These are phyloP conservation scores for Drosophila persimilis DNA, from an alignment of 1,140 invertebrate genomes.

Conservation along the genomic window DNA sequence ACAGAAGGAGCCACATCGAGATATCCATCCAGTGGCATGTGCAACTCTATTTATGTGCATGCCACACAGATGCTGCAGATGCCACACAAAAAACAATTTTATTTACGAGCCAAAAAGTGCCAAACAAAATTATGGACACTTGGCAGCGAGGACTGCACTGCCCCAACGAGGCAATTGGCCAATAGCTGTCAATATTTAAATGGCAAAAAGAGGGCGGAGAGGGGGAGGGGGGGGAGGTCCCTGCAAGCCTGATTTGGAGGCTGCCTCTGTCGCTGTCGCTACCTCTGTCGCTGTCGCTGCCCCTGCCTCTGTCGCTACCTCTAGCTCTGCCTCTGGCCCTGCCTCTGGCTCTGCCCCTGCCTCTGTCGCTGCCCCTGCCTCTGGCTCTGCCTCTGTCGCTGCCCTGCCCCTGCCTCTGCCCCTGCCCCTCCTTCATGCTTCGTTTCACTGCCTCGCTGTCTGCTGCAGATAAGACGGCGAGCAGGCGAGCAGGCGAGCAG, in stretches of 20 bases:
- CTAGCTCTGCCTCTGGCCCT: too few relatives aligned
- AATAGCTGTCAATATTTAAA: constrained; percentile 79
- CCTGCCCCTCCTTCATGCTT: constrained; percentile 15
- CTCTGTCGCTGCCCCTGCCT: too few relatives aligned
- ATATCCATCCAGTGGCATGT: constrained; percentile 32
- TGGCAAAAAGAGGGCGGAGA: neutral
- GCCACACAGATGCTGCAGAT: constrained; percentile 27
- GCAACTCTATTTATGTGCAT: constrained; percentile 41
- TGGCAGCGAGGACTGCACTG: constrained; percentile 30
- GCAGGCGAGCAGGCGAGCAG: neutral
- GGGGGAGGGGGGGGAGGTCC: too few relatives aligned
- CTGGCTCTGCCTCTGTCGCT: too few relatives aligned
- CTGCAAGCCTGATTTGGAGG: constrained; percentile 9
- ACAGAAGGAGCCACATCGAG: constrained; percentile 20
- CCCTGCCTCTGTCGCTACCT: neutral
- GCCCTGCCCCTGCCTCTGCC: too few relatives aligned
- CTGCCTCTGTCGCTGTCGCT: too few relatives aligned
- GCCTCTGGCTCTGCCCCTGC: neutral
- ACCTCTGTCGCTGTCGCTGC: too few relatives aligned
- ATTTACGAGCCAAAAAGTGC: constrained; percentile 60
- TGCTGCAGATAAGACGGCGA: constrained; percentile 63
- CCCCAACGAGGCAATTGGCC: constrained; percentile 62
- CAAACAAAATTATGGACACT: constrained; percentile 65
- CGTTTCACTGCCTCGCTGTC: constrained; percentile 61
- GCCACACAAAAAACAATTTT: constrained; percentile 50